These are phyloP conservation scores for Neuroterus valhalla DNA, from an alignment of 1,140 invertebrate genomes.

Conservation along the genomic window DNA sequence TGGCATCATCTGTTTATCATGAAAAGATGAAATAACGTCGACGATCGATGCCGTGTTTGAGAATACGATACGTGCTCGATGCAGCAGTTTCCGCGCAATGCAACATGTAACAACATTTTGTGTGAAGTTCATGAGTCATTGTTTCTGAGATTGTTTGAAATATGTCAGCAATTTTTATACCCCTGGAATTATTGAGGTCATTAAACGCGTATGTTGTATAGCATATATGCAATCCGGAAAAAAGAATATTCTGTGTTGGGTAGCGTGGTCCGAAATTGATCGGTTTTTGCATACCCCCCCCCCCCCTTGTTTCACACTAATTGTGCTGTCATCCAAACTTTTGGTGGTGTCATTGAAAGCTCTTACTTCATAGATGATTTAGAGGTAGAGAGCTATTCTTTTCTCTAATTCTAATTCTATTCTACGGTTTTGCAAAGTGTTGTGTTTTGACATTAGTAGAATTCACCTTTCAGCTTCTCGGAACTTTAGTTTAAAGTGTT, in stretches of 20 bases:
- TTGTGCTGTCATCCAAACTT: conserved; percentile 11
- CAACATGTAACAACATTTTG: neutral
- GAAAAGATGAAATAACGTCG: conserved; percentile 9
- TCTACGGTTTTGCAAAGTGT: neutral
- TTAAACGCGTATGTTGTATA: neutral
- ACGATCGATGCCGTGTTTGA: neutral
- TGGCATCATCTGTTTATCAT: neutral
- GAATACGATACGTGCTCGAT: neutral
- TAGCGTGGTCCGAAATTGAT: too few species aligned
- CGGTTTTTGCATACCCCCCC: too few species aligned
- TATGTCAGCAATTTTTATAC: neutral
- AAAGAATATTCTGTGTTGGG: too few species aligned
- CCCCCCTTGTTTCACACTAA: neutral
- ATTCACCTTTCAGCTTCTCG: conserved; percentile 16
- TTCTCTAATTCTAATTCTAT: neutral
- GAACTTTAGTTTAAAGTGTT: conserved; percentile 12
- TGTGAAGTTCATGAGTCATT: neutral
- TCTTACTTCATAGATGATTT: conserved; percentile 14
- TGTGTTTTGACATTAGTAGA: conserved; percentile 38
- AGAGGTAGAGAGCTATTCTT: conserved; percentile 14
- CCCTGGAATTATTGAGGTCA: neutral
- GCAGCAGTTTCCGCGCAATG: neutral
- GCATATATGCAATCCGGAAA: too few species aligned
- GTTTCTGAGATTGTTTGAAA: neutral
- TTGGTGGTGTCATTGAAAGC: neutral